Evolutionary conservation across 2,888 invertebrate genomes (phyloP).

Genomic region (Rhyacophila evoluta): DNA sequence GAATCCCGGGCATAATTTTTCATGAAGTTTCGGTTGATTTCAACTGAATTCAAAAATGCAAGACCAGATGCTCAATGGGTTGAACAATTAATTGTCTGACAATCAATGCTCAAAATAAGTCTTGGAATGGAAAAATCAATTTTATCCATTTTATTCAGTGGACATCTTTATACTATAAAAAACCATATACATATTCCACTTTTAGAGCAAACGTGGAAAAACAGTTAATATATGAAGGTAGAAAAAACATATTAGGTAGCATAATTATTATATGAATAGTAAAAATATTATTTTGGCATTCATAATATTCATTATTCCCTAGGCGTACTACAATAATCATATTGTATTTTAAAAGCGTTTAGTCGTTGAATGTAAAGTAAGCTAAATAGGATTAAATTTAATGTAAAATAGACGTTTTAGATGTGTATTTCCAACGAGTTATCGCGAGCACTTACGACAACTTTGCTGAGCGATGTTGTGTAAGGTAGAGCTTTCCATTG

Average conservation of each 20-base stretch:
- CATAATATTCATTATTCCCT: neutral
- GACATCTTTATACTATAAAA: no score
- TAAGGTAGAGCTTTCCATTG: conserved; percentile 22
- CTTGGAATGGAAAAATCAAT: no score
- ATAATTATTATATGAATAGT: no score
- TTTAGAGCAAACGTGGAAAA: no score
- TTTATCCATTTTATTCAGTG: no score
- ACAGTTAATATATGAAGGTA: no score
- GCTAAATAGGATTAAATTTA: neutral
- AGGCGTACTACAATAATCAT: neutral
- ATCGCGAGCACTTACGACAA: conserved; percentile 8
- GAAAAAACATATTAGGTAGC: no score
- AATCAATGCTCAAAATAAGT: no score
- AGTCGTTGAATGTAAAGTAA: neutral
- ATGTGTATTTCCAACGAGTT: conserved; percentile 24
- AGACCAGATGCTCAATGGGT: no score
- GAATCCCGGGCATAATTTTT: conserved; percentile 96
- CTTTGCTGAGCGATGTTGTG: conserved; percentile 22
- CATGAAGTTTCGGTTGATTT: conserved; percentile 87
- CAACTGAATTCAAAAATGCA: no score
- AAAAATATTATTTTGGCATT: neutral
- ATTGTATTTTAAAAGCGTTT: neutral
- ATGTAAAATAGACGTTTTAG: conserved; percentile 10
- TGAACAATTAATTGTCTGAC: no score
- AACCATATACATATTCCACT: no score